These are phyloP conservation scores for Amblyraja radiata DNA, from an alignment of 2,797 vertebrate genomes.

Conservation along the genomic window DNA sequence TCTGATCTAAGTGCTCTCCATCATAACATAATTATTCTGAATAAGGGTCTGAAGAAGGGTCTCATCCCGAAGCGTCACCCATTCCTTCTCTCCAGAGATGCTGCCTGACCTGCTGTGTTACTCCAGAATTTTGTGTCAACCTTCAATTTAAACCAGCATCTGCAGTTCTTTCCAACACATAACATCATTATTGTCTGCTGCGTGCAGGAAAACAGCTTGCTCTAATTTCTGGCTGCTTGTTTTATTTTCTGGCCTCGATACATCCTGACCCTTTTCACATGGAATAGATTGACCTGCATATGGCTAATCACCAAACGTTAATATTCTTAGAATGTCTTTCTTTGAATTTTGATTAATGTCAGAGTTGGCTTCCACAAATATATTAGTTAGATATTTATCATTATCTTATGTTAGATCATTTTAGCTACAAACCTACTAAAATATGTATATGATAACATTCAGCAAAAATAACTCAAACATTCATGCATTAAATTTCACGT, in stretches of 20 bases:
- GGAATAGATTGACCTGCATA: background rate
- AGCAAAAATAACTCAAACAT: no score
- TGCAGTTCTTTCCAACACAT: no score
- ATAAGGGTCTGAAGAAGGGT: no score
- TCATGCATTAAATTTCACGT: background rate
- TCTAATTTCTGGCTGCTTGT: background rate
- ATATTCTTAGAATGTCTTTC: background rate
- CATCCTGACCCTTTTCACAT: background rate
- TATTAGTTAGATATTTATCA: constrained; percentile 25
- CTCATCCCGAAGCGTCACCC: no score
- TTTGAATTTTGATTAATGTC: background rate
- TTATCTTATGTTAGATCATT: constrained; percentile 5
- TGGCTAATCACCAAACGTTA: background rate
- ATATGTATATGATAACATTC: background rate
- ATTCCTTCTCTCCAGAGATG: no score
- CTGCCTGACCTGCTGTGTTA: no score
- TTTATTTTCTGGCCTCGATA: background rate
- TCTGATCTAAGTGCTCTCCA: background rate
- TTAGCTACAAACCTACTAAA: background rate
- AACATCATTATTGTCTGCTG: background rate
- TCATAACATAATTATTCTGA: background rate
- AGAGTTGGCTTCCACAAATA: background rate
- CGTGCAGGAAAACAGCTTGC: background rate
- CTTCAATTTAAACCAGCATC: no score
- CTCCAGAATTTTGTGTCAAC: no score